Base-by-base conservation (phyloP, 2,797 vertebrate species). In the Liasis olivaceus region DNA sequence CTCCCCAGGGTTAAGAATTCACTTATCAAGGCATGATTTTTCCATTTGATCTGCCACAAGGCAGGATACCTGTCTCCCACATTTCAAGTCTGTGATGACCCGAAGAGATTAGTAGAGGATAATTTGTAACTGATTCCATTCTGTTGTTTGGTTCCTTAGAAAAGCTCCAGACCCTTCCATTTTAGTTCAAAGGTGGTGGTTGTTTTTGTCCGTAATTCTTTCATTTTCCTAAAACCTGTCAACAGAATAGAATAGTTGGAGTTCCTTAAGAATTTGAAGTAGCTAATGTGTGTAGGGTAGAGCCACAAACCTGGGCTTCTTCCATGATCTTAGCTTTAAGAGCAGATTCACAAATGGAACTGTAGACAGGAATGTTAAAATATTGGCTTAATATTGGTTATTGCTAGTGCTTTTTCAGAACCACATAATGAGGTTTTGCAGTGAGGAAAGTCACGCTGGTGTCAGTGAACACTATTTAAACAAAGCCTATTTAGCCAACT, bases 81-180 rank as follows among this genome's bases (percentile, higher is more conserved):
- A 36, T 92, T 93, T 93, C 28, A 77, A 42, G 63, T 87, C 93
- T 60, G 89, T 91, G 87, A 47, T 26, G 63, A 66, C 3, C 91
- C 24, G 88, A 92, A 91, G 86, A 85, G 63, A 89, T 93, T 94
- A 64, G 59, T 87, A 89, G 94, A 81, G 89, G 56, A 85, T 94
- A 91, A 91, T 2, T 0, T 0, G 0, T 51, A 93, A 86, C 88
- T 87, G 88, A 91, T 62, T 5, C 1, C 81, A n/a, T 91, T 92
- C 91, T 95, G 89, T 91, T 89, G 64, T 91, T 90, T 64, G 87
- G 17, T 81, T 64, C 62, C 51, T 62, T 91, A 77, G 64, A 62
- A 47, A 47, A 88, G 60, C 42, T 58, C 72, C 24, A 89, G 59
- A 22, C 36, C 59, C 54, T 17, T 64, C 20, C 64, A 2, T 89